Base-by-base conservation (phyloP, 2,888 invertebrate genomes). In the Troides aeacus region DNA sequence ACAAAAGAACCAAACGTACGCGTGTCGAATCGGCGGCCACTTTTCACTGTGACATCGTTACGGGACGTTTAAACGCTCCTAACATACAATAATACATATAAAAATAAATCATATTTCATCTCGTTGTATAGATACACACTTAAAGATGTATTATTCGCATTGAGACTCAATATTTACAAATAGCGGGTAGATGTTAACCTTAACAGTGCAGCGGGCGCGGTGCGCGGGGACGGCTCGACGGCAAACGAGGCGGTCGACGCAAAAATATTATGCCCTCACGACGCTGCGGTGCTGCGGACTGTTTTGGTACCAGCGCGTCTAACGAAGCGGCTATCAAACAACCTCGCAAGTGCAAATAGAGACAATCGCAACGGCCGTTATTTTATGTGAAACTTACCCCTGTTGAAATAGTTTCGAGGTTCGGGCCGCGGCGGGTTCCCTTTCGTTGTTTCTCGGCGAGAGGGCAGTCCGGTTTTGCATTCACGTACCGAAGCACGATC, bases 401-500 rank as follows among this genome's bases (percentile, higher is more conserved):
- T 21, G 81, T 80, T 79, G 76, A 78, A 83, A 85, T 79, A 81
- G 76, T 78, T 77, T 78, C 82, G 83, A 87, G 77, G 78, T 84
- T 84, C 83, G 78, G 80, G 74, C 75, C 77, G 83, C 74, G 77
- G 81, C 76, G 82, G 87, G 83, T 86, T 85, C 85, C 84, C 83
- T 76, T 78, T 77, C 77, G 83, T 74, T 82, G 81, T 85, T 83
- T 86, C 78, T 84, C 87, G 83, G 84, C 79, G 86, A 86, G 86
- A 87, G 86, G 87, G 85, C 81, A 87, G 89, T 90, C 90, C 92
- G 91, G 89, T 89, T 91, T 90, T 84, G 90, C 87, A 91, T 89
- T 88, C 90, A 92, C 89, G 89, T 89, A 87, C 87, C 87, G 86
- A 84, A 84, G 86, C 90, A 91, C 91, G 90, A 88, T 84, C 85